Base-by-base conservation (phyloP, 2,113 vertebrate genomes). In the Vimba vimba region DNA sequence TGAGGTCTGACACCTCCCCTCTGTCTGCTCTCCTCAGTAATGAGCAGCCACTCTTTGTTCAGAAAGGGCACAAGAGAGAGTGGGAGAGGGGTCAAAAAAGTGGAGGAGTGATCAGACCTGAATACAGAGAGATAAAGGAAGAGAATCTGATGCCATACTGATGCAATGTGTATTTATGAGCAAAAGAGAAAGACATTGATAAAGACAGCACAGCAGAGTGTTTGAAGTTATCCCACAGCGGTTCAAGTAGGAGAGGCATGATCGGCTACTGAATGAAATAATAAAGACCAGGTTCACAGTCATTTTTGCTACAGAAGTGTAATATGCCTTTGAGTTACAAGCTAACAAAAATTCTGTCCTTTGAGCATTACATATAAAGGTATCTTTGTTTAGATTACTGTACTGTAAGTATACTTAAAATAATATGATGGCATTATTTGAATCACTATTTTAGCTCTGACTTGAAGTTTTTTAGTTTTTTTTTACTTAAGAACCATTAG, bases 11-110 rank as follows among this genome's bases (percentile, higher is more conserved):
- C 85, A 77, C 89, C 82, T 82, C 62, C 64, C 73, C 66, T 77
- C 62, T 85, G 82, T 88, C 89, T 64, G 82, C 59, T 57, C 45
- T 79, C 66, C 82, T 71, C 78, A 30, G 85, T 90, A 90, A 90
- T 88, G 87, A 90, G 87, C 47, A 27, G 60, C 39, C 81, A 79
- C 36, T 52, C 87, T 88, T 90, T 90, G 89, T 90, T 90, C 83
- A 85, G 23, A 83, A 43, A 71, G 62, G 68, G 83, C 62, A 39
- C 47, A 33, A 68, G 74, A 85, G 77, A 77, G 57, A 76, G 75
- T 71, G 78, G 60, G 47, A 62, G 64, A 88, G 59, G 84, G 85
- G 80, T 83, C 82, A 87, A 77, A 84, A 80, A 76, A 79, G 83
- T 77, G 59, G 64, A 78, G 57, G 15, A 82, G 39, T 80, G 81